Conservation (phyloP, 2,888 invertebrate genomes). For the Elegia similella region DNA sequence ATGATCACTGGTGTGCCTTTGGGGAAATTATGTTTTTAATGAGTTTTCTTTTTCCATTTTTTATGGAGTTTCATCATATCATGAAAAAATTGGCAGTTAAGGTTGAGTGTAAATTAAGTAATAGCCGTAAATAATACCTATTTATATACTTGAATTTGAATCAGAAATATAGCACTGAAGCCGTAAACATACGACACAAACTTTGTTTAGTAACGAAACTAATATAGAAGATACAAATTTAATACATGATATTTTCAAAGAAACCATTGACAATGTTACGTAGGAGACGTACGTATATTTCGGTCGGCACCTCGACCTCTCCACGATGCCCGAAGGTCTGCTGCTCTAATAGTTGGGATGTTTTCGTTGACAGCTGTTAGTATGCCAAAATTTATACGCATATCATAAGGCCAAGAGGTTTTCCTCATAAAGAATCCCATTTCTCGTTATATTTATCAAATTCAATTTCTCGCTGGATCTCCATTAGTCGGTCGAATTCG, state of each 20-base stretch:
- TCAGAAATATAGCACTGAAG: too few species aligned
- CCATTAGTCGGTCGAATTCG: conserved; percentile 2
- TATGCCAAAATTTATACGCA: conserved; percentile 33
- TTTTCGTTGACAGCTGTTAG: conserved; percentile 32
- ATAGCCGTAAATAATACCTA: too few species aligned
- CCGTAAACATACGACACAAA: too few species aligned
- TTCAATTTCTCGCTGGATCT: conserved; percentile 8
- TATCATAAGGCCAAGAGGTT: conserved; percentile 9
- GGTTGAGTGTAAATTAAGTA: too few species aligned
- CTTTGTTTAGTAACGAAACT: too few species aligned
- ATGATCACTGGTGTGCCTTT: background rate
- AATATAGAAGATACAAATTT: background rate
- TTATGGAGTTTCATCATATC: too few species aligned
- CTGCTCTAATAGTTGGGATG: conserved; percentile 36
- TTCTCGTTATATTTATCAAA: conserved; percentile 17
- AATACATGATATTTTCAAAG: background rate
- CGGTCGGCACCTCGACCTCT: conserved; percentile 48
- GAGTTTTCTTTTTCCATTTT: background rate
- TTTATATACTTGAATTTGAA: too few species aligned
- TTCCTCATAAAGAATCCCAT: conserved; percentile 16
- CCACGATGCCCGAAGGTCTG: conserved; percentile 49
- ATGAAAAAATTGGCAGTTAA: too few species aligned
- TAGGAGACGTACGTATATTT: conserved; percentile 37
- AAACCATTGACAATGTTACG: background rate
- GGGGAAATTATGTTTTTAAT: background rate